Base-by-base conservation (phyloP, 2,797 vertebrate genomes). In the Rhynchotus rufescens region DNA sequence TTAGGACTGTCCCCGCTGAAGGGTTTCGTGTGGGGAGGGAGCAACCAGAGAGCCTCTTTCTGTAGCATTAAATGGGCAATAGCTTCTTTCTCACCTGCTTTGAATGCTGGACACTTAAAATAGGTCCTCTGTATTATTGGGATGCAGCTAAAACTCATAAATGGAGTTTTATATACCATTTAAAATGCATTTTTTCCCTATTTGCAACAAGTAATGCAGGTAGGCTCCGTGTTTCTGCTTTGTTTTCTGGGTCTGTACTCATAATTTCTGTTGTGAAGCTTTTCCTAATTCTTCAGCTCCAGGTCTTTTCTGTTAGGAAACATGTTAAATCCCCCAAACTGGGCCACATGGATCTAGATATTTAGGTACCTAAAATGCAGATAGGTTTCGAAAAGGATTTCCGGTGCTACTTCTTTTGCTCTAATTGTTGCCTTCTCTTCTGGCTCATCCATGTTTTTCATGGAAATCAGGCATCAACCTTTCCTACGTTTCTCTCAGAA, bases 221-320 rank as follows among this genome's bases (percentile, higher is more conserved):
- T 69, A 47, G 4, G 32, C n/a, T 3, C 0, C 30, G 23, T 3
- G 15, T 36, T 23, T 36, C 20, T 59, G 7, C 28, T n/a, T 34
- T 59, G 3, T 40, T 68, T 56, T 54, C 25, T 5, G 16, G 16
- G 13, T 45, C 21, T 5, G 5, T 42, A 17, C 21, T 78, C 21
- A 60, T 90, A 1, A 14, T 10, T 64, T 20, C 9, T 15, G 19
- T 3, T 6, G 30, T 11, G 30, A 61, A 51, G 12, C 2, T 11
- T 34, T 83, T 86, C 11, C 42, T 30, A 7, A 17, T 12, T 26
- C 2, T 67, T 40, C 13, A 81, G 8, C 15, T 57, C 26, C 1
- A 0, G 30, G 26, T 20, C 16, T 3, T 14, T 61, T 22, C 42
- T 42, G 0, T 5, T 11, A 21, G 57, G 36, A 42, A 73, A 21